Percentiles rank a stretch among this genome's conserved stretches.
Conservation (phyloP, 1,140 invertebrate species). For the Brachystomella parvula region DNA sequence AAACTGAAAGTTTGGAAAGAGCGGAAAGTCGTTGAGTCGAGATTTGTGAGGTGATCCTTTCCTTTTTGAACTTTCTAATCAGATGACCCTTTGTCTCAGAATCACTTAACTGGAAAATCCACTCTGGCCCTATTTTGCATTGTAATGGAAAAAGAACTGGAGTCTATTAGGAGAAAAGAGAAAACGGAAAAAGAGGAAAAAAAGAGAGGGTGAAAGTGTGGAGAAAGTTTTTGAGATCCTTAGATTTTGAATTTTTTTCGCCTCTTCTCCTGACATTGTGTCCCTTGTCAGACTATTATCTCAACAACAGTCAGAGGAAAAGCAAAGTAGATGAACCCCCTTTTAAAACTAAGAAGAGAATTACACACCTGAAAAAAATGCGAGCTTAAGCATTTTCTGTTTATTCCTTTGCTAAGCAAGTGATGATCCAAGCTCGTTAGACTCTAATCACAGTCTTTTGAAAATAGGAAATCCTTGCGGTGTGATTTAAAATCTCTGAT, state of each 20-base stretch:
- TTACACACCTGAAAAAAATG: too few species aligned
- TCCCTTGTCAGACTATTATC: not conserved
- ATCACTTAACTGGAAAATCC: conserved; percentile 10
- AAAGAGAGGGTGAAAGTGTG: conserved; percentile 1
- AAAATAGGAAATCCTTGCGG: too few species aligned
- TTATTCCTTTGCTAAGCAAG: too few species aligned
- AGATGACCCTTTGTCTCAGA: conserved; percentile 14
- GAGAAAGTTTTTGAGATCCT: conserved; percentile 5
- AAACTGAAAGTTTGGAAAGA: too few species aligned
- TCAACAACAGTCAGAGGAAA: too few species aligned
- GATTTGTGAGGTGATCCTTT: conserved; percentile 3
- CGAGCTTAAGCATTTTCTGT: too few species aligned
- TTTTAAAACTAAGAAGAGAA: too few species aligned
- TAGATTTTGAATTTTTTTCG: not conserved
- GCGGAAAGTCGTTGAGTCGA: conserved; percentile 1
- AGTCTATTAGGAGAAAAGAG: not conserved
- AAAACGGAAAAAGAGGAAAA: conserved; percentile 29
- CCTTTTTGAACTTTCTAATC: conserved; percentile 2
- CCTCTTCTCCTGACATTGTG: not conserved
- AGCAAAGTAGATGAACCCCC: too few species aligned
- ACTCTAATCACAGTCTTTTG: too few species aligned
- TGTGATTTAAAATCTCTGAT: too few species aligned
- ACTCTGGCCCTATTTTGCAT: conserved; percentile 10
- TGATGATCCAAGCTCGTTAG: too few species aligned
- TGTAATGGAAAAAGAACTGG: conserved; percentile 2